Conservation (phyloP, 2,113 vertebrate genomes). For the Odocoileus virginianus region DNA sequence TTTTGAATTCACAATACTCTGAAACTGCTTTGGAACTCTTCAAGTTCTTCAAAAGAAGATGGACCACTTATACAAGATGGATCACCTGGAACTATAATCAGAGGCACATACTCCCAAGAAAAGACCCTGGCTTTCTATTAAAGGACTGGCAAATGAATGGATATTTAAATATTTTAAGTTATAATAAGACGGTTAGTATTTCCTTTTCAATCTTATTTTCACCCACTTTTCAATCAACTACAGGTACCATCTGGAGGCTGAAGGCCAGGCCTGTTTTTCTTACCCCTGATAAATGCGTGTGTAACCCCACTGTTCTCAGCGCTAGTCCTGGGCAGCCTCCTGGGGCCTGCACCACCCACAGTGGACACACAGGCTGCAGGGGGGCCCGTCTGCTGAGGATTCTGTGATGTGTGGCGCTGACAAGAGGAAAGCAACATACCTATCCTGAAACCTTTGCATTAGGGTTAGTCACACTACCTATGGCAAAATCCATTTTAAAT, state of each 20-base stretch:
- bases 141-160: neutral
- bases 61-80: neutral
- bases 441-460: neutral
- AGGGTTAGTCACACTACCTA: neutral
- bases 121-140: neutral
- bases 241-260: neutral
- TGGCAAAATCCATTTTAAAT: neutral
- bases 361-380: neutral
- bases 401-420: neutral
- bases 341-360: neutral
- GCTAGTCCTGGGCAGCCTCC: neutral
- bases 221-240: neutral
- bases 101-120: neutral
- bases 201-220: neutral
- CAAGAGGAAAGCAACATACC: neutral
- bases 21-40: neutral
- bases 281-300: neutral
- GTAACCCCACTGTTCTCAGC: neutral
- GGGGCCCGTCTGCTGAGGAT: neutral
- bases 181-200: neutral
- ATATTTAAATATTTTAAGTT: neutral
- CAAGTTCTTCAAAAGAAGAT: neutral
- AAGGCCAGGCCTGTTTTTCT: too few species aligned
- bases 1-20: neutral
- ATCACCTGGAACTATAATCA: neutral